Evolutionary conservation across 2,888 invertebrate genomes (phyloP), one percentile per base, ranked within the genome.

Genomic region (Eristalinus aeneus): DNA sequence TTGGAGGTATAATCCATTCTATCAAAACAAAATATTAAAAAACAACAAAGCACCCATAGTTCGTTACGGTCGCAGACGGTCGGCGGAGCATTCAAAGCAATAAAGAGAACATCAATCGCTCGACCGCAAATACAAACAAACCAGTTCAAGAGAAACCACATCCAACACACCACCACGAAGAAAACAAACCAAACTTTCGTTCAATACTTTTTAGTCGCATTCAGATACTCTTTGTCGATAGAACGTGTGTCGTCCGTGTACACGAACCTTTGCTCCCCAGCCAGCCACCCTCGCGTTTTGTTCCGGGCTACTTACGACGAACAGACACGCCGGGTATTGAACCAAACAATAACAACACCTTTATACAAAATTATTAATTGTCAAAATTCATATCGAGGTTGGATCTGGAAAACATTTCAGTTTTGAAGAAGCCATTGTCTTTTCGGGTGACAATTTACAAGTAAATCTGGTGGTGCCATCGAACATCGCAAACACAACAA

Each of bases 181-280:
- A 86, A 82, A 82, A 74, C 86, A 77, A 81, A 77, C 74, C 61
- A 58, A 82, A 82, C 86, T 86, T 86, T 86, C 68, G 77, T 82
- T 78, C 86, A 74, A 76, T 86, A 86, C 82, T 86, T 86, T 86
- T 86, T 86, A 86, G 86, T 86, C 86, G 86, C 82, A 74, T 86
- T 86, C 86, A 86, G 86, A 82, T 86, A 86, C 86, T 86, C 86
- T 82, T 82, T 86, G 82, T 78, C 60, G 86, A 78, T 82, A 86
- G 86, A 86, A 73, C 86, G 46, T 65, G 86, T 60, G 77, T 78
- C 53, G 77, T 82, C 86, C 82, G 86, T 82, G 61, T 74, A 32
- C 56, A 72, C 46, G 39, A 71, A 60, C 54, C 31, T 64, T 56
- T 65, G 23, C 71, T 64, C 82, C 73, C 69, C 81, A 65, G 54